phyloP scores from a whole-genome alignment of 1,140 invertebrate species.

The Epicauta chinensis region DNA sequence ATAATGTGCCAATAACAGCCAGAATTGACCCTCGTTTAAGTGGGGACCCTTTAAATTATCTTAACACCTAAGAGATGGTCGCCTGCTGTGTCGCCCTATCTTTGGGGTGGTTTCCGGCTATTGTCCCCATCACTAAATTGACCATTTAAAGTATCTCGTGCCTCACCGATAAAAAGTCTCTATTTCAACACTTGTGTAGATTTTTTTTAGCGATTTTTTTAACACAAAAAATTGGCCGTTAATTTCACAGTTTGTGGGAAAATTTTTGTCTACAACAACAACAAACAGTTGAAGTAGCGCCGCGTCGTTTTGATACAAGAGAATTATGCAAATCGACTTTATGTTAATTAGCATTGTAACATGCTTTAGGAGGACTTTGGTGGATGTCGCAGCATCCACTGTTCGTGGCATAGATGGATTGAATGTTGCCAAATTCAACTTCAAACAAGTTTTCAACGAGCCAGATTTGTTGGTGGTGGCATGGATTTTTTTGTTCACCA shows the following conservation, averaged over 20 bases:
- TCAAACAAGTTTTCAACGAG: too few relatives aligned
- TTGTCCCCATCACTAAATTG: too few relatives aligned
- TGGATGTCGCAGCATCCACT: slow-evolving; percentile 11
- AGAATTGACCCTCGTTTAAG: too few relatives aligned
- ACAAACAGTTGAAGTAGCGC: too few relatives aligned
- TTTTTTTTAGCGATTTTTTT: background rate
- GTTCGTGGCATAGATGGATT: slow-evolving; percentile 22
- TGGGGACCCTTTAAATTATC: slow-evolving; percentile 1
- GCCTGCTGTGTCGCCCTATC: slow-evolving; percentile 5
- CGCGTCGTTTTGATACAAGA: too few relatives aligned
- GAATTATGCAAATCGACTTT: slow-evolving; percentile 22
- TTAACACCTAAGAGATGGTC: slow-evolving; percentile 8
- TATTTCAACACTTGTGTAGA: too few relatives aligned
- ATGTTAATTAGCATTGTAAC: slow-evolving; percentile 26
- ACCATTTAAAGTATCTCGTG: too few relatives aligned
- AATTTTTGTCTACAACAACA: too few relatives aligned
- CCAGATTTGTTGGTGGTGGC: background rate
- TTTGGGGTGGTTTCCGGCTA: slow-evolving; percentile 10
- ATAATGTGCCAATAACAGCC: too few relatives aligned
- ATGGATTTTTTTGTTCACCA: too few relatives aligned
- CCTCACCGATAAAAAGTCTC: too few relatives aligned
- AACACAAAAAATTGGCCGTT: slow-evolving; percentile 11
- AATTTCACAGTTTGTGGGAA: slow-evolving; percentile 6
- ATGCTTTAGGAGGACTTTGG: slow-evolving; percentile 23
- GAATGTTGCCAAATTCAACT: slow-evolving; percentile 4